Conservation (phyloP, 92 coral and sea anemone species). For the Epizoanthus rinbou region DNA sequence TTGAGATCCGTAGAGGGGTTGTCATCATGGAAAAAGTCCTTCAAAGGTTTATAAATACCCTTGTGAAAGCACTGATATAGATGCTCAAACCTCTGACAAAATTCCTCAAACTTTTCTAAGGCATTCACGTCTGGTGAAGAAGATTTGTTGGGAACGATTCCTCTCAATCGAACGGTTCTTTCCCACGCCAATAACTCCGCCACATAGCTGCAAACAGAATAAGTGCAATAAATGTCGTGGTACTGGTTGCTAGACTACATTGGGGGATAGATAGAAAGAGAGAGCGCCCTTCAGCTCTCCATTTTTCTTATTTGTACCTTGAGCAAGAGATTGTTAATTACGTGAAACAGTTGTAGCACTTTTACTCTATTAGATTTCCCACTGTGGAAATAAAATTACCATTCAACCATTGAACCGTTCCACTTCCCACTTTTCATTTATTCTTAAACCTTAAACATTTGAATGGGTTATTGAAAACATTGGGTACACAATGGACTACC, state of each 20-base stretch:
- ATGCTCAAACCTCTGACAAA: slow-evolving; percentile 67
- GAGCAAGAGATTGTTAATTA: too few relatives aligned
- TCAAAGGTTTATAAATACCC: slow-evolving; percentile 77
- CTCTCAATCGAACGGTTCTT: slow-evolving; percentile 69
- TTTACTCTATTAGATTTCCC: too few relatives aligned
- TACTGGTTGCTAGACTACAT: background rate
- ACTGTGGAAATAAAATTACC: too few relatives aligned
- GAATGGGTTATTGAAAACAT: too few relatives aligned
- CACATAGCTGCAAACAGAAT: slow-evolving; percentile 64
- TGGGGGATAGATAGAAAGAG: too few relatives aligned
- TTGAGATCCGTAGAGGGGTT: slow-evolving; percentile 57
- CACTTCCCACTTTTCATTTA: too few relatives aligned
- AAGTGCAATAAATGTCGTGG: background rate
- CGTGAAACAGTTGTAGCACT: too few relatives aligned
- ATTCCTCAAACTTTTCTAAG: slow-evolving; percentile 80
- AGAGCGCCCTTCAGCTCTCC: too few relatives aligned
- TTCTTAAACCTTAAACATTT: too few relatives aligned
- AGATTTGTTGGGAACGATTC: slow-evolving; percentile 71
- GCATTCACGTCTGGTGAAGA: slow-evolving; percentile 75
- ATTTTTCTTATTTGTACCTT: too few relatives aligned
- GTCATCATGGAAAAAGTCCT: slow-evolving; percentile 75
- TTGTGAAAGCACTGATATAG: slow-evolving; percentile 64
- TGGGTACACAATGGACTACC: too few relatives aligned
- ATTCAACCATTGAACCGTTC: too few relatives aligned
- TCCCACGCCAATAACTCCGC: slow-evolving; percentile 90